Conservation (phyloP, 1,140 invertebrate species). For the Yoshiicerus persimilis region DNA sequence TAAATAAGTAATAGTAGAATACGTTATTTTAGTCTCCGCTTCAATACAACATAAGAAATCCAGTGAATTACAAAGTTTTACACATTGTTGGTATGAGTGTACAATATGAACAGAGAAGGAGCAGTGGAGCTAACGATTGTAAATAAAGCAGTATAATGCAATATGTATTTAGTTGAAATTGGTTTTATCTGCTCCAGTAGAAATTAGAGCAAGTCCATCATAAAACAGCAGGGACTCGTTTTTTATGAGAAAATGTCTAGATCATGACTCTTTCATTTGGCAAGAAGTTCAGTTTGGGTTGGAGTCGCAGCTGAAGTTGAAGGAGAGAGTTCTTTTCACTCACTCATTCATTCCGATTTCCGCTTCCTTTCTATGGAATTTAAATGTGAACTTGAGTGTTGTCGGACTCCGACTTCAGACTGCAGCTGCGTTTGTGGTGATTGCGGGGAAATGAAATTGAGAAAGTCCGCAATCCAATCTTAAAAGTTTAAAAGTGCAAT, state of each 20-base stretch:
- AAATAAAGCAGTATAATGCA: background rate
- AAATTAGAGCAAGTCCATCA: slow-evolving; percentile 14
- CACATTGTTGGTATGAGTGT: background rate
- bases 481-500: slow-evolving; percentile 2
- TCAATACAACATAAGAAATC: background rate
- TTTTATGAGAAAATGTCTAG: background rate
- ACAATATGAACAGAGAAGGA: background rate
- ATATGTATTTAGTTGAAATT: background rate
- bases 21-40: background rate
- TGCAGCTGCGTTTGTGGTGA: slow-evolving; percentile 5
- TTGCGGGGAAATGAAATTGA: background rate
- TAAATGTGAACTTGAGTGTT: background rate
- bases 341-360: background rate
- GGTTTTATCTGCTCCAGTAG: background rate
- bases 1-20: no score
- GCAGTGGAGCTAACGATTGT: background rate
- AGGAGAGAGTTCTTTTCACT: background rate
- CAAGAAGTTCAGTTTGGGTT: background rate
- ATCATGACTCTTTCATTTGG: background rate
- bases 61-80: background rate
- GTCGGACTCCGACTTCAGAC: background rate
- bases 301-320: background rate
- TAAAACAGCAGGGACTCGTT: slow-evolving; percentile 12
- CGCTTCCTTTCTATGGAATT: background rate
- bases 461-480: background rate